Evolutionary conservation across 2,113 vertebrate genomes (phyloP), one percentile per base, ranked within the genome.

Genomic region (Macheiramphus alcinus): DNA sequence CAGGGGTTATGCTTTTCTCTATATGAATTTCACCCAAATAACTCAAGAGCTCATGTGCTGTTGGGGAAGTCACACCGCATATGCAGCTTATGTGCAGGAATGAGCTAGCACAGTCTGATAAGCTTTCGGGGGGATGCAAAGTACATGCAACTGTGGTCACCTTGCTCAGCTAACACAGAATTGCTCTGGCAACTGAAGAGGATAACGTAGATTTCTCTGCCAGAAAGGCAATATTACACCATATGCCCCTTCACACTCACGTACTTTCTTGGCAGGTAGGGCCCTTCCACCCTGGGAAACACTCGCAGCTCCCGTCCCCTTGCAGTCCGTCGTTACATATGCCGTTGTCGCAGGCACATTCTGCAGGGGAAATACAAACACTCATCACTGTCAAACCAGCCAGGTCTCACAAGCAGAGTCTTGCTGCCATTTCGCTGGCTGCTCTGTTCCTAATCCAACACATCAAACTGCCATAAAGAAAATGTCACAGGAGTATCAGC

Each of bases 231-330:
- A 1, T 14, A 8, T 40, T 20, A 21, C 29, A 25, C 11, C 48
- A 42, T 0, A 4, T 8, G 13, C 20, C 12, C 42, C 11, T 9
- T 40, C 70, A 65, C 27, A 31, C 31, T 78, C 74, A 97, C 98
- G 96, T 96, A 99, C 99, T 98, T 85, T 97, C 80, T 78, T 98
- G 98, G 86, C 99, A 99, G 81, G 83, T 97, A 2, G 68, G 78
- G 85, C 99, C 99, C 62, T 97, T 99, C 99, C 99, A 99, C 3
- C 99, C 99, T 50, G 98, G 98, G 20, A 98, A 97, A 93, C 99
- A 99, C 23, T 98, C 22, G 14, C 99, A 99, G 87, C 93, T 98
- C 43, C 99, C 99, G 0, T 99, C 98, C 42, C 99, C 99, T 52
- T 80, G 91, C 67, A 99, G 94, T 3, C 99, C 99, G 0, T 99